Base-by-base conservation (phyloP, 2,888 invertebrate genomes). In the Epirrhoe tristata region DNA sequence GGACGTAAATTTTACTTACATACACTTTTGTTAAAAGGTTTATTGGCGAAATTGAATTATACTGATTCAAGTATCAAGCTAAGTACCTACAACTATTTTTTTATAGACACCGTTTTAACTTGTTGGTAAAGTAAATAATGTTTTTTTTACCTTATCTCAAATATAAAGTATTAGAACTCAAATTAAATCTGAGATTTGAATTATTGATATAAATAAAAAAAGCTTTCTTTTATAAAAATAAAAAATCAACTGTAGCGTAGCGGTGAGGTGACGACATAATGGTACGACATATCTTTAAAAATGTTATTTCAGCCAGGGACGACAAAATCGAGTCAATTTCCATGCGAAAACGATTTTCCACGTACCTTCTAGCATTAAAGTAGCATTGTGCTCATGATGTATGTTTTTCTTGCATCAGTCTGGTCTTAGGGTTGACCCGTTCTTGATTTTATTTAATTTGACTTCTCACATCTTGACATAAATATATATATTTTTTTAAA, bases 331-430 rank as follows among this genome's bases (percentile, higher is more conserved):
- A 85, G 87, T 86, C 82, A 67, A 72, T 69, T 73, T 73, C 66
- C 89, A 90, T 88, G 88, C 79, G 77, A 81, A 82, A 77, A 81
- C 80, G 78, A 81, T 83, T 85, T 83, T 82, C 73, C 77, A 78
- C 75, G 80, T 76, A 87, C 87, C 87, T 74, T 48, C 36, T 48
- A 86, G 87, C 87, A 89, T 91, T 89, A 89, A 84, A 69, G 74
- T 71, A 72, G 83, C 80, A 88, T 92, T 93, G 91, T 91, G 84
- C 81, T 70, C 80, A 77, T 90, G 90, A 92, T 91, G 89, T 88
- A 92, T 92, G 90, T 86, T 89, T 90, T 88, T 85, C 84, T 86
- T 83, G 79, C 85, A 87, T 90, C 83, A 83, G 57, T 65, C 43
- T 58, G 8, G 36, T 34, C 39, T n/a, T 69, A 73, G 66, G 62